phyloP scores from a whole-genome alignment of 2,113 vertebrate species.

The Scolopax mira region DNA sequence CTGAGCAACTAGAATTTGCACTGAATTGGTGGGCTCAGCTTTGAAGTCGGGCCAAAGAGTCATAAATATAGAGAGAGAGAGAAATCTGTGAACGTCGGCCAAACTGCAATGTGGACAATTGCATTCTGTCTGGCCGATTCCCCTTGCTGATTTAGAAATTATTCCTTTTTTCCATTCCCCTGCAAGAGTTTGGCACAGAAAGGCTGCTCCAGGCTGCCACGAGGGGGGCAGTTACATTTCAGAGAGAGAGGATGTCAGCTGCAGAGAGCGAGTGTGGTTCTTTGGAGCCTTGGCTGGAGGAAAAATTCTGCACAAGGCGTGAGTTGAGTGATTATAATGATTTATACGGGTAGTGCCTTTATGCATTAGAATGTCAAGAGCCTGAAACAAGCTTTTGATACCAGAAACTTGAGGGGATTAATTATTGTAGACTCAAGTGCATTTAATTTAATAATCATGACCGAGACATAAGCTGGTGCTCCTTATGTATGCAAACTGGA shows the following conservation, averaged over 20 bases:
- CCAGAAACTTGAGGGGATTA: not conserved
- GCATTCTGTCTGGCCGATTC: not conserved
- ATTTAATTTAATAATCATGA: not conserved
- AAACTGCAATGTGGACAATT: not conserved
- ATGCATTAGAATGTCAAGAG: not conserved
- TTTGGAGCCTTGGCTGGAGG: not conserved
- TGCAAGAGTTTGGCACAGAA: slow-evolving; percentile 34
- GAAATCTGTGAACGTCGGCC: not conserved
- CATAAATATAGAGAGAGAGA: not conserved
- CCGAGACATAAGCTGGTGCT: not conserved
- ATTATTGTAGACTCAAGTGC: not conserved
- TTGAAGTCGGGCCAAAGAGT: slow-evolving; percentile 12
- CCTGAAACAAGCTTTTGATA: not conserved
- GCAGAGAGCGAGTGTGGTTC: not conserved
- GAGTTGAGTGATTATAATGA: not conserved
- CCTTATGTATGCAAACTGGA: not conserved
- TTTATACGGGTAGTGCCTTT: not conserved
- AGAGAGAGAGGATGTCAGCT: not conserved
- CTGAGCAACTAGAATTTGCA: slow-evolving; percentile 19
- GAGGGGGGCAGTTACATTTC: slow-evolving; percentile 3
- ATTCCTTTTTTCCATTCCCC: slow-evolving; percentile 6
- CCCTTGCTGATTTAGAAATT: not conserved
- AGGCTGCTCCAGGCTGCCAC: not conserved
- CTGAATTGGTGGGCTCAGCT: slow-evolving; percentile 14
- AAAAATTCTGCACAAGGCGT: not conserved